Evolutionary conservation across 2,797 vertebrate species (phyloP), one percentile per base, ranked within the genome.

Genomic region (Novumbra hubbsi): DNA sequence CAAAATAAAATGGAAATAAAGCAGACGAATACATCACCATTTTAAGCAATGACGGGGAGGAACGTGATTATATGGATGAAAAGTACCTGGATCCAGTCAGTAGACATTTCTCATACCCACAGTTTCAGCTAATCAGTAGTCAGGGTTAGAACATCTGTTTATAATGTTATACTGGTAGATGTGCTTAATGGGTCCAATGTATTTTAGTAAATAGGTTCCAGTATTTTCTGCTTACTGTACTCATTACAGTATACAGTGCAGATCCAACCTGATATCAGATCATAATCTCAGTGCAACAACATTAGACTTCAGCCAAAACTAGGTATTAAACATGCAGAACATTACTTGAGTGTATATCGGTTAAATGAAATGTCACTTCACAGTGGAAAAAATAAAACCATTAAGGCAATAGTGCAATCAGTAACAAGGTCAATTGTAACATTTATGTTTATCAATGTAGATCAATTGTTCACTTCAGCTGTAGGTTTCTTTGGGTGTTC

Each of bases 281-380:
- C 62, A 64, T 7, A 19, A 57, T 64, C 15, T 64, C 62, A 64
- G 63, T 65, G 28, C 30, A 17, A 63, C 52, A 55, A 60, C 55
- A 60, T 21, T 38, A 7, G 8, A 4, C 9, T 24, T 24, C 55
- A 60, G 27, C 16, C 7, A 65, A 65, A 65, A 30, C 9, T 8
- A 65, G 63, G 16, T 32, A 34, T 32, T 8, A 34, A 65, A 65
- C 30, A 32, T 17, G 19, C 62, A 32, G 30, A 16, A 30, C 38
- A 52, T 70, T 57, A 80, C 76, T 74, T 70, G 27, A 52, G 27
- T 70, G 48, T 15, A 19, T 52, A 70, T 50, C 7, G 30, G 27
- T 32, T 34, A 17, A 65, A 65, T 65, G 16, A 32, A 32, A 19
- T 65, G 38, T 15, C 2, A 52, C n/a, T 45, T 30, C 27, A 19